Base-by-base conservation (phyloP, 1,140 invertebrate species). In the Drosophila baimaii region DNA sequence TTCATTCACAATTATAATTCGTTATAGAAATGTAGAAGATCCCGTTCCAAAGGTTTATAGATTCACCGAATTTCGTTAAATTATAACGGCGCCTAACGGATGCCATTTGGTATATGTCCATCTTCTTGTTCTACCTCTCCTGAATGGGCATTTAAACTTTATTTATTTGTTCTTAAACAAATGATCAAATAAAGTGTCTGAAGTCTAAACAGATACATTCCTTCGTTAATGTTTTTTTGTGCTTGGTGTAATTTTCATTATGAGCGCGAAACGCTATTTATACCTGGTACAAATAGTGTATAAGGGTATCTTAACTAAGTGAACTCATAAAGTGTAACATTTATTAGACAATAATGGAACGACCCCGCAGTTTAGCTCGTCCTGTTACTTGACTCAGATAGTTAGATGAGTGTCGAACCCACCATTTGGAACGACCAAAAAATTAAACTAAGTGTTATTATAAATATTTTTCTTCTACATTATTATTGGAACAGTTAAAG, bases 81-180 rank as follows among this genome's bases (percentile, higher is more conserved):
- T 70, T 46, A 69, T 68, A 17, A 9, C 23, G 65, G 69, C 69
- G 62, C 62, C 51, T 33, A 61, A 29, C n/a, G 8, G 62, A 54
- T 41, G 69, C 13, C 81, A 81, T 85, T 58, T 58, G 23, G 43
- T 59, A 44, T 29, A 12, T 10, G 33, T 52, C 46, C n/a, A 62
- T 27, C n/a, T 37, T 19, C 21, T n/a, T 9, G 31, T 29, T 21
- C 57, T 43, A 13, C 15, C 54, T 10, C 17, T 7, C 17, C 8
- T 13, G 56, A 77, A 58, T 64, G 63, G 62, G 19, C 56, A 77
- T 66, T 81, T 75, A 12, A 79, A 33, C 61, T 58, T 63, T 73
- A 86, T 86, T 86, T 79, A 82, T 77, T 46, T 49, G 56, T 66
- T 86, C 63, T 62, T 82, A 86, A 86, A 86, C 79, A 85, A 80